Conservation (phyloP, 92 coral and sea anemone species). For the Chrysogorgia sp. region DNA sequence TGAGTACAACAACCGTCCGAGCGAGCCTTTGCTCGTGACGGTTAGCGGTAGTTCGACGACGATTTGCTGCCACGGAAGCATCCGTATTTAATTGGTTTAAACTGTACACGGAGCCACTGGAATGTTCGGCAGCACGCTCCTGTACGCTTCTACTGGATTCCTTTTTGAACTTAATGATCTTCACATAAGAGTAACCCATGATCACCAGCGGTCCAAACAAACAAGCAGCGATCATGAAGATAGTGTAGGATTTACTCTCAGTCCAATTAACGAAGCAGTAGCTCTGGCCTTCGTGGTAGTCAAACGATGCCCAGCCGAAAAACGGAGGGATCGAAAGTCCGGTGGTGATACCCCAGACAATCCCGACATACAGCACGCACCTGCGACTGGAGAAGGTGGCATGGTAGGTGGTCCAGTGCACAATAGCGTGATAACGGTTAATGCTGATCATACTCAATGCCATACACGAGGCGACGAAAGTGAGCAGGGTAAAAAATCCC, state of each 20-base stretch:
- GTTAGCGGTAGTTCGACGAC: slow-evolving; percentile 48
- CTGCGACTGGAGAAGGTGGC: slow-evolving; percentile 45
- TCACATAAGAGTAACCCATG: slow-evolving; percentile 66
- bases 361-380: slow-evolving; percentile 28
- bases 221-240: slow-evolving; percentile 70
- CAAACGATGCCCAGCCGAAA: slow-evolving; percentile 72
- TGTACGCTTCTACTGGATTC: not conserved
- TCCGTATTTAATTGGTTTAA: too few relatives aligned
- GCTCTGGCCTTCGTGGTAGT: slow-evolving; percentile 63
- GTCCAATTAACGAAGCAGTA: slow-evolving; percentile 77
- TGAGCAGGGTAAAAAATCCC: slow-evolving; percentile 69
- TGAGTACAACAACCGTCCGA: slow-evolving; percentile 66
- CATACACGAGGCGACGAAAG: slow-evolving; percentile 82
- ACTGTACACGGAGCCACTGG: too few relatives aligned
- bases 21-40: slow-evolving; percentile 61
- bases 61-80: too few relatives aligned
- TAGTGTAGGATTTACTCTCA: slow-evolving; percentile 69
- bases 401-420: slow-evolving; percentile 66
- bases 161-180: slow-evolving; percentile 53
- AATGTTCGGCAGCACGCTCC: too few relatives aligned
- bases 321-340: slow-evolving; percentile 68
- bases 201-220: slow-evolving; percentile 69
- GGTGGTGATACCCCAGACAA: slow-evolving; percentile 65
- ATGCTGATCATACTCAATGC: slow-evolving; percentile 75
- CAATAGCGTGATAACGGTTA: slow-evolving; percentile 76